phyloP scores from a whole-genome alignment of 2,888 invertebrate genomes.

The Cantharis rufa region DNA sequence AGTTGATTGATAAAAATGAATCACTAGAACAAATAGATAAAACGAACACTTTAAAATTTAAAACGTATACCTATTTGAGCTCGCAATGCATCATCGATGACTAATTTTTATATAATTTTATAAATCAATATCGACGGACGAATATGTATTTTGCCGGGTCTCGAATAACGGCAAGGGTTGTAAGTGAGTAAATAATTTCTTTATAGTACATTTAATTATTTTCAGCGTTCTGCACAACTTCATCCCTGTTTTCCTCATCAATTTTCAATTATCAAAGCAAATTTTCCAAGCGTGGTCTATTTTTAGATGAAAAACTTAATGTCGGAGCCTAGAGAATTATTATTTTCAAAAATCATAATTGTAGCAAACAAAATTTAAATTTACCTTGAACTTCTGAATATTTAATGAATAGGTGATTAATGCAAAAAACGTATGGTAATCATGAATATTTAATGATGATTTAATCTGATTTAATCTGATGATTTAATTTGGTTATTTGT shows the following conservation, averaged over 20 bases:
- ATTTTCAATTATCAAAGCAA: constrained; percentile 12
- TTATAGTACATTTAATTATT: constrained; percentile 13
- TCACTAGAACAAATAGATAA: no score
- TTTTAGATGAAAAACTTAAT: constrained; percentile 5
- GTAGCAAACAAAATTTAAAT: background rate
- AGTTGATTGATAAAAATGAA: no score
- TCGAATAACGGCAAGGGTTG: background rate
- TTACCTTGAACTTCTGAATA: background rate
- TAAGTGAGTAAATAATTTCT: background rate
- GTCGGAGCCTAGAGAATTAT: background rate
- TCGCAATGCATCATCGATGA: background rate
- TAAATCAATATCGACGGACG: background rate
- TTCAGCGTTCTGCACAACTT: constrained; percentile 15
- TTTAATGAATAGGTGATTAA: background rate
- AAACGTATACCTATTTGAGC: background rate
- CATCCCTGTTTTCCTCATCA: constrained; percentile 9
- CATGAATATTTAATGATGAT: background rate
- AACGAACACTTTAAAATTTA: background rate
- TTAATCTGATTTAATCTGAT: no score
- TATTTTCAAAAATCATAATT: background rate
- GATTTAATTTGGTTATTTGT: no score
- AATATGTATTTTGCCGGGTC: background rate
- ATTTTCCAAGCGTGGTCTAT: constrained; percentile 8
- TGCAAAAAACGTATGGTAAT: background rate
- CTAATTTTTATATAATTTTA: background rate